Percentiles rank a stretch among this genome's conserved stretches.
Evolutionary conservation across 2,888 invertebrate species (phyloP).

Genomic region (Mermis nigrescens): DNA sequence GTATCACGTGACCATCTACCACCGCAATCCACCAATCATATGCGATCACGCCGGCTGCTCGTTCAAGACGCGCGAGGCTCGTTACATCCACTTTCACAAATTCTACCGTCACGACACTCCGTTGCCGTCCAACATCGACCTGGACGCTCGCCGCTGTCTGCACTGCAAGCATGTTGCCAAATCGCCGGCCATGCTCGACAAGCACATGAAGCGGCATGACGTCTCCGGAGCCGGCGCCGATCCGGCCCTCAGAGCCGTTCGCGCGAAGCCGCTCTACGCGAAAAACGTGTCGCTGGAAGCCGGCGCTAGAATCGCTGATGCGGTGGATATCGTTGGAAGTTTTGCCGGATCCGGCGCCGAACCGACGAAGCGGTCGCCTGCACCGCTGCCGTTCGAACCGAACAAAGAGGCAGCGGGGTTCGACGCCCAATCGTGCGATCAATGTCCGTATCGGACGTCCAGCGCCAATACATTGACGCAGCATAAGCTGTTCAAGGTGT

Average conservation of each 20-base stretch:
- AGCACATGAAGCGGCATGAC: conserved; percentile 23
- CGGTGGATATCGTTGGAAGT: no score
- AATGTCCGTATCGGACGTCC: conserved; percentile 2
- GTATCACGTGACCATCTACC: conserved; percentile 32
- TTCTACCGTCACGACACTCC: conserved; percentile 30
- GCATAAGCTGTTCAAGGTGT: conserved; percentile 11
- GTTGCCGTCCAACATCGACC: conserved; percentile 27
- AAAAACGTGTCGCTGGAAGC: neutral
- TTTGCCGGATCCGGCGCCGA: no score
- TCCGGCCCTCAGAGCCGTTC: no score
- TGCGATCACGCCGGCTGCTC: conserved; percentile 29
- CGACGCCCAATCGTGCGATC: conserved; percentile 6
- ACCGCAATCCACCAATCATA: conserved; percentile 30
- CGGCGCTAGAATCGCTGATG: neutral
- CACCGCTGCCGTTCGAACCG: no score
- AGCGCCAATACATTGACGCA: conserved; percentile 2
- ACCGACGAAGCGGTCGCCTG: no score
- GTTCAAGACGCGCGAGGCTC: conserved; percentile 27
- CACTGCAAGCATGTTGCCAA: conserved; percentile 29
- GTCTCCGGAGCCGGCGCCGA: no score
- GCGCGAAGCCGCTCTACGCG: neutral
- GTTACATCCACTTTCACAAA: conserved; percentile 32
- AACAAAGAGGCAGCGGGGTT: neutral
- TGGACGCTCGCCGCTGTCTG: conserved; percentile 27
- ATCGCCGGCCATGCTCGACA: conserved; percentile 30